These are phyloP conservation scores for Latrodectus hesperus DNA, from an alignment of 2,888 invertebrate genomes.

Conservation along the genomic window DNA sequence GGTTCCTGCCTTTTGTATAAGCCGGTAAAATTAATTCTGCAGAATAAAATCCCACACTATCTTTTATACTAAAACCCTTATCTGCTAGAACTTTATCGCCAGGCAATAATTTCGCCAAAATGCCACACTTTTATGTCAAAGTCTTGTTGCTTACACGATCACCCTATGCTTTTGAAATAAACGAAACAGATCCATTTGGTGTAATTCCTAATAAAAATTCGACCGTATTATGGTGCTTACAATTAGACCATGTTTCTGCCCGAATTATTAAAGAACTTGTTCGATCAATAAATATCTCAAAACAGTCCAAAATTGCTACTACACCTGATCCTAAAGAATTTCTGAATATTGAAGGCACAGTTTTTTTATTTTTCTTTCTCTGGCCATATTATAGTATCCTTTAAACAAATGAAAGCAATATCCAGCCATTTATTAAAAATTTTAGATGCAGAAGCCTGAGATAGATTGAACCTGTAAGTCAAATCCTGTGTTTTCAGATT, in stretches of 20 bases:
- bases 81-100: constrained; percentile 6
- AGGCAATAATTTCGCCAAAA: constrained; percentile 2
- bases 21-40: not conserved
- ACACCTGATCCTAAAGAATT: not conserved
- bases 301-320: not conserved
- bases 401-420: not conserved
- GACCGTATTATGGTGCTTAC: not conserved
- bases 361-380: no score
- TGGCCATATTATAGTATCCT: not conserved
- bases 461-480: not conserved
- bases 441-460: not conserved
- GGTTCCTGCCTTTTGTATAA: not conserved
- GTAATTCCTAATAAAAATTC: not conserved
- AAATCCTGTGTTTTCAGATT: constrained; percentile 1
- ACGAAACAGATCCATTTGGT: not conserved
- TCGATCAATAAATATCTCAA: not conserved
- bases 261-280: no score
- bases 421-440: not conserved
- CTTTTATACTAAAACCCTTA: not conserved
- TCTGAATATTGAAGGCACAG: not conserved
- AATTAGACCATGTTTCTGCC: constrained; percentile 4
- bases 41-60: not conserved
- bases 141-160: not conserved
- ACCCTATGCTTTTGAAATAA: not conserved
- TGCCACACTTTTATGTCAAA: not conserved